phyloP scores from a whole-genome alignment of 2,888 invertebrate species.

The Mayetiola destructor region DNA sequence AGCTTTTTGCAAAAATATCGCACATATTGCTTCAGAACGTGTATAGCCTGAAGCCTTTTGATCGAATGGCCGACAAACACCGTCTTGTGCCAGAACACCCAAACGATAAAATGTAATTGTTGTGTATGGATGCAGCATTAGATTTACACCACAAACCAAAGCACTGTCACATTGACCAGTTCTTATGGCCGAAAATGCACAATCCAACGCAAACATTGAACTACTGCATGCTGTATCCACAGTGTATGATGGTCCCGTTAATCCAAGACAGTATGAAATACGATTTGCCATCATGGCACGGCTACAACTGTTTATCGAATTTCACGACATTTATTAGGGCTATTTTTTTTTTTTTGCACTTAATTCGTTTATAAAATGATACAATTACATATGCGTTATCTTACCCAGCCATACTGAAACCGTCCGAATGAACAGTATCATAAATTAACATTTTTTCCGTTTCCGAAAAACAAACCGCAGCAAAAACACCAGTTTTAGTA shows the following conservation, averaged over 20 bases:
- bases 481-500: conserved; percentile 54
- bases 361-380: background rate
- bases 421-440: conserved; percentile 34
- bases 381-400: background rate
- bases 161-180: conserved; percentile 77
- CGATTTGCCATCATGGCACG: conserved; percentile 78
- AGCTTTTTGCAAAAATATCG: conserved; percentile 56
- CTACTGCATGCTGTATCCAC: conserved; percentile 92
- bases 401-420: conserved; percentile 33
- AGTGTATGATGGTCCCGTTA: conserved; percentile 76
- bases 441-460: conserved; percentile 55
- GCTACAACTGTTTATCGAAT: conserved; percentile 48
- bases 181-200: conserved; percentile 59
- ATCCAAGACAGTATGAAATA: conserved; percentile 74
- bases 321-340: background rate
- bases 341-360: background rate
- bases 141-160: conserved; percentile 73
- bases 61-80: conserved; percentile 84
- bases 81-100: conserved; percentile 69
- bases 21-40: conserved; percentile 63
- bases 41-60: conserved; percentile 66
- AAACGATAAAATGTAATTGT: conserved; percentile 69
- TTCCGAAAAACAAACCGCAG: conserved; percentile 58
- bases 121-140: conserved; percentile 75
- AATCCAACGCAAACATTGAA: conserved; percentile 72